Base-by-base conservation (phyloP, 2,888 invertebrate species). In the Drosophila siamana region DNA sequence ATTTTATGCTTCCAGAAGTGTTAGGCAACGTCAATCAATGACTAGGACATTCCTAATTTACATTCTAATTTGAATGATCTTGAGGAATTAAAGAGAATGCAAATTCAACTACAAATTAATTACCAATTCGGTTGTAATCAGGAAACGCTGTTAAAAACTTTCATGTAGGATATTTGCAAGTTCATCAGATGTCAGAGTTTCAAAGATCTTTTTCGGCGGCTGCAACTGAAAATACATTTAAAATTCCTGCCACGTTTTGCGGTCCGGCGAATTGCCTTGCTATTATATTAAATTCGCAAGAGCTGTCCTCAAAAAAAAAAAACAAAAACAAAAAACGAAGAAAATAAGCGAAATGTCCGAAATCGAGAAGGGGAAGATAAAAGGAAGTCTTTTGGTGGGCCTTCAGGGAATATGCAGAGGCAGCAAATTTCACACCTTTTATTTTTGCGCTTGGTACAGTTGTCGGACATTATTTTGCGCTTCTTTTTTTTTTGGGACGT, bases 211-310 rank as follows among this genome's bases (percentile, higher is more conserved):
- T 38, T 40, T 9, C 3, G 28, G 8, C 38, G 47, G 30, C 55
- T 55, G 55, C 54, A 48, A 52, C 52, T 52, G 46, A 51, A 68
- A 80, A 78, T 63, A 77, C 77, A 80, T 83, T 80, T 77, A 69
- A 82, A 80, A 80, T 80, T 74, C 80, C 65, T 72, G 74, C 80
- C 83, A 80, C 83, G 83, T 80, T 69, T 70, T 69, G 62, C 64
- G 68, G 69, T 75, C 75, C 68, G 63, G 72, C 73, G 78, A 83
- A 83, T 80, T 77, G 80, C 69, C 83, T 78, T 74, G 83, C 75
- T 71, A 82, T 82, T 78, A 80, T 78, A 78, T 80, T 78, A 83
- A 80, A 83, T 70, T 75, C 72, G 77, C 72, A 66, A 69, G 63
- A 70, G 59, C 61, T 64, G 63, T 64, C 60, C 59, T 61, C 41